phyloP scores from a whole-genome alignment of 2,888 invertebrate species.

The Phaedon cochleariae region DNA sequence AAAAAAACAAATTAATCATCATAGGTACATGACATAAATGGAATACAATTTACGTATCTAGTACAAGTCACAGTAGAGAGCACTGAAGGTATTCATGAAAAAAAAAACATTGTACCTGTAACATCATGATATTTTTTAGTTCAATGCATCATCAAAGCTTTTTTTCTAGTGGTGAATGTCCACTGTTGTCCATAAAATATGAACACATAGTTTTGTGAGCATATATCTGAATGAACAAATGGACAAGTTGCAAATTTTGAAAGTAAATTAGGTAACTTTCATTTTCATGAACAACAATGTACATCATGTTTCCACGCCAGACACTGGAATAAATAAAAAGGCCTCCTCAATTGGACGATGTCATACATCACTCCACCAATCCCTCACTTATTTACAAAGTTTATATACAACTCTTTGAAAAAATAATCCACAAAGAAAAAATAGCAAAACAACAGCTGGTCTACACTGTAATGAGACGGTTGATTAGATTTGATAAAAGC shows the following conservation, averaged over 20 bases:
- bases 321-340: not conserved
- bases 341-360: slow-evolving; percentile 19
- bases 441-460: slow-evolving; percentile 7
- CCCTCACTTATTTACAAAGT: slow-evolving; percentile 37
- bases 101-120: no score
- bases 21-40: no score
- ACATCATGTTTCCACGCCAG: not conserved
- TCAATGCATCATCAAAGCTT: no score
- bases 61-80: no score
- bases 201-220: no score
- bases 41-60: no score
- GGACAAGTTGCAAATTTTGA: not conserved
- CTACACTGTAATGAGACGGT: not conserved
- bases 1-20: no score
- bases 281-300: not conserved
- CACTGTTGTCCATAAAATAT: no score
- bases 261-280: not conserved
- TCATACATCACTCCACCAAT: slow-evolving; percentile 10
- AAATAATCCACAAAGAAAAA: slow-evolving; percentile 10
- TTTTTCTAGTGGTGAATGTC: no score
- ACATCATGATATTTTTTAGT: no score
- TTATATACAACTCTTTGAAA: slow-evolving; percentile 38
- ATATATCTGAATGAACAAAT: not conserved
- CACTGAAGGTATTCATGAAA: no score
- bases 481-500: slow-evolving; percentile 11